A percentile compares a stretch with the other conserved stretches of the same genome.
Evolutionary conservation across 2,888 invertebrate species (phyloP).

Genomic region (Apotomis turbidana): DNA sequence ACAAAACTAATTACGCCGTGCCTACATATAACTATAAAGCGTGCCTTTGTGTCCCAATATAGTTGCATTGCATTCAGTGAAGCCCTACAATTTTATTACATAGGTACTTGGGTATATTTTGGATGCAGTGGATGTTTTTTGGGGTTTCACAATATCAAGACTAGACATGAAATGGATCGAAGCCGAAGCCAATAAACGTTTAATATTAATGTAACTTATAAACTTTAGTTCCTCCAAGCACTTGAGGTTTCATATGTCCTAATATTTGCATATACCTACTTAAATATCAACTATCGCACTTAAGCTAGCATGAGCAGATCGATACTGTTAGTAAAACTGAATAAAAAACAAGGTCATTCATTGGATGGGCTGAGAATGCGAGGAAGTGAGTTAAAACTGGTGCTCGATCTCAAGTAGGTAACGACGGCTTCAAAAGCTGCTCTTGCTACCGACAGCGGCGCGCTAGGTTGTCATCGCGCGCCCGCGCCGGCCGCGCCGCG

Average conservation of each 20-base stretch:
- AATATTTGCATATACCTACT: too few relatives aligned
- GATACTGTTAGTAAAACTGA: not conserved
- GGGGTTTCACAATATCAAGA: too few relatives aligned
- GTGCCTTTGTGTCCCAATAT: not conserved
- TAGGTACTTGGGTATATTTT: too few relatives aligned
- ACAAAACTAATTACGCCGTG: not conserved
- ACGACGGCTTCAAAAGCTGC: conserved; percentile 2
- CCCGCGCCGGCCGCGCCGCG: conserved; percentile 43
- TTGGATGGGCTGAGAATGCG: not conserved
- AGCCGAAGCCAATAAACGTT: too few relatives aligned
- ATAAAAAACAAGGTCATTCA: not conserved
- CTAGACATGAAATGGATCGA: too few relatives aligned
- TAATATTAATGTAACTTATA: too few relatives aligned
- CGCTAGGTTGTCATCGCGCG: conserved; percentile 68
- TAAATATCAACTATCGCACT: too few relatives aligned
- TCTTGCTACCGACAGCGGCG: conserved; percentile 38
- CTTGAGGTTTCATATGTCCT: too few relatives aligned
- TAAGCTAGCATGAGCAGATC: not conserved
- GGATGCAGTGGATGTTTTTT: too few relatives aligned
- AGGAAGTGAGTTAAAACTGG: conserved; percentile 19
- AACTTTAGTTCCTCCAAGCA: too few relatives aligned
- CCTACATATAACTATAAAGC: not conserved
- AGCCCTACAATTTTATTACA: too few relatives aligned
- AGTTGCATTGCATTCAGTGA: too few relatives aligned
- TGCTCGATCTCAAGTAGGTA: conserved; percentile 21